Evolutionary conservation across 2,113 vertebrate species (phyloP).

Genomic region (Gila orcuttii): DNA sequence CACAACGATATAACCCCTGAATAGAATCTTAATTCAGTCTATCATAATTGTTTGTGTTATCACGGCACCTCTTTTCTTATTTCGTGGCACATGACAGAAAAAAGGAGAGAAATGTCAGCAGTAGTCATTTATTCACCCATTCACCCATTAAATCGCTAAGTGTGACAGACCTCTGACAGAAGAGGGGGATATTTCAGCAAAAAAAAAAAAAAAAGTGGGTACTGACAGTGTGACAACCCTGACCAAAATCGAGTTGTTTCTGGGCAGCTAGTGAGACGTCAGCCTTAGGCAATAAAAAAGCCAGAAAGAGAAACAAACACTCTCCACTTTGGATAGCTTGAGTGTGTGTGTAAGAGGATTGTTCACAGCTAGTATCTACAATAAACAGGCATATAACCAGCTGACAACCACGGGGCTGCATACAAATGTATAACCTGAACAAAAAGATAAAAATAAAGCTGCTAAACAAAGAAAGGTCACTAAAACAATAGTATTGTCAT

Average conservation of each 20-base stretch:
- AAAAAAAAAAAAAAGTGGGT: background rate
- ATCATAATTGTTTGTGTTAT: conserved; percentile 1
- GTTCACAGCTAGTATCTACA: conserved; percentile 1
- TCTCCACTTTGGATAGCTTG: background rate
- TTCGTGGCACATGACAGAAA: background rate
- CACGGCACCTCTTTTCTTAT: background rate
- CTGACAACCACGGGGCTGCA: background rate
- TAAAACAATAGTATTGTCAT: background rate
- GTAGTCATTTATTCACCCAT: conserved; percentile 5
- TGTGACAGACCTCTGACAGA: conserved; percentile 14
- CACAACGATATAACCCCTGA: background rate
- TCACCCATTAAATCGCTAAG: background rate
- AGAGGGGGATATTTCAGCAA: background rate
- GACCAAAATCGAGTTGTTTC: background rate
- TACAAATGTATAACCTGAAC: background rate
- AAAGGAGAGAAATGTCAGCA: conserved; percentile 12
- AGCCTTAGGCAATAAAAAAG: background rate
- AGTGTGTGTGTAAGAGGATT: background rate
- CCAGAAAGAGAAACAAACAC: background rate
- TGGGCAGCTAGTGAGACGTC: background rate
- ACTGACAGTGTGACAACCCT: background rate
- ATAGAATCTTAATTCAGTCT: conserved; percentile 2
- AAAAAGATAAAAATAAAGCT: conserved; percentile 10
- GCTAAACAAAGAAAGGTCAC: background rate
- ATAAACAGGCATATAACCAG: conserved; percentile 1